Conservation (phyloP, 1,140 invertebrate species). For the Leptoteleia sp. region DNA sequence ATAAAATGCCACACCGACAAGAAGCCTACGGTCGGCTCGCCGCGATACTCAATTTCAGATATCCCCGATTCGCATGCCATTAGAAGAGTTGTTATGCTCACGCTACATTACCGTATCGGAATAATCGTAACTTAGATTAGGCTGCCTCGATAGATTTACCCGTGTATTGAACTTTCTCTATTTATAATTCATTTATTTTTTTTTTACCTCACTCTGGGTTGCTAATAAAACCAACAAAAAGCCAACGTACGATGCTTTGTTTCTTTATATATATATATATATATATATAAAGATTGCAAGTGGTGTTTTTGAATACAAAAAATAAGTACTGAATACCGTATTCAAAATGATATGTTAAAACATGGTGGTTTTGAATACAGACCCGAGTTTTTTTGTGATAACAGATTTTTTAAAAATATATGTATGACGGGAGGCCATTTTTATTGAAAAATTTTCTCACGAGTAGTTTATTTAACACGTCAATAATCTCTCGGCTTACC, state of each 20-base stretch:
- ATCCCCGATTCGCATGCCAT: slow-evolving; percentile 41
- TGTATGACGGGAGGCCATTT: too few relatives aligned
- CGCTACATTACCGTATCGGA: slow-evolving; percentile 18
- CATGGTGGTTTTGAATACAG: too few relatives aligned
- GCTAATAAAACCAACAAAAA: neutral
- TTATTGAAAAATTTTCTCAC: too few relatives aligned
- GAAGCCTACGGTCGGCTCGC: slow-evolving; percentile 16
- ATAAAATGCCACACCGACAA: slow-evolving; percentile 52
- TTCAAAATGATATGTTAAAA: too few relatives aligned
- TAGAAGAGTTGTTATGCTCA: slow-evolving; percentile 25
- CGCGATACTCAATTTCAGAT: slow-evolving; percentile 47
- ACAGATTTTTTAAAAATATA: too few relatives aligned
- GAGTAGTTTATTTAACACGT: too few relatives aligned
- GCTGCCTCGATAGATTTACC: slow-evolving; percentile 4
- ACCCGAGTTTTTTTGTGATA: too few relatives aligned
- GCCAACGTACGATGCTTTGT: neutral
- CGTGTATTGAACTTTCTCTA: slow-evolving; percentile 17
- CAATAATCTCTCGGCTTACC: too few relatives aligned
- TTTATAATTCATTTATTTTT: slow-evolving; percentile 11
- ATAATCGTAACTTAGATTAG: slow-evolving; percentile 34
- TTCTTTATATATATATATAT: too few relatives aligned
- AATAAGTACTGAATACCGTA: too few relatives aligned
- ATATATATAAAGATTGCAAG: too few relatives aligned
- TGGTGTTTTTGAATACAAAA: too few relatives aligned
- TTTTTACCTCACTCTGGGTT: neutral